These are phyloP conservation scores for Hetaerina titia DNA, from an alignment of 2,888 invertebrate species.

Conservation along the genomic window DNA sequence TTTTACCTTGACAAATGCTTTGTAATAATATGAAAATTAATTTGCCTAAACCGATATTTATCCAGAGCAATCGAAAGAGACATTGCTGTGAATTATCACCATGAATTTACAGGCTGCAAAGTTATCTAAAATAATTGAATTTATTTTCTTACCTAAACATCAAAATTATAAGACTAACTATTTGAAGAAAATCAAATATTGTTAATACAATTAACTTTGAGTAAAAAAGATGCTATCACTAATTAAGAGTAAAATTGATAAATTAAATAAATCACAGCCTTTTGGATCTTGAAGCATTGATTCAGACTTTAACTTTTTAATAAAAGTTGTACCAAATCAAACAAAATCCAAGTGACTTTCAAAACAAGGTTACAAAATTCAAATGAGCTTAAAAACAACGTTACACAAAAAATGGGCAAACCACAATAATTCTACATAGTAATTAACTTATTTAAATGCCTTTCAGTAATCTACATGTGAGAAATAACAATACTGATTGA, in stretches of 20 bases:
- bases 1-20: slow-evolving; percentile 16
- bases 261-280: slow-evolving; percentile 67
- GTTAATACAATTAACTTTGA: slow-evolving; percentile 46
- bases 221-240: slow-evolving; percentile 55
- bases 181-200: slow-evolving; percentile 38
- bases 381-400: slow-evolving; percentile 43
- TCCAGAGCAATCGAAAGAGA: slow-evolving; percentile 37
- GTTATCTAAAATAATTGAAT: background rate
- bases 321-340: slow-evolving; percentile 34
- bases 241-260: slow-evolving; percentile 49
- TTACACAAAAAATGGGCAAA: slow-evolving; percentile 37
- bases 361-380: slow-evolving; percentile 53
- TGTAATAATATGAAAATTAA: slow-evolving; percentile 1
- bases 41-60: slow-evolving; percentile 48
- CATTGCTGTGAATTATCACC: slow-evolving; percentile 57
- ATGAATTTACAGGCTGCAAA: slow-evolving; percentile 25
- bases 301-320: slow-evolving; percentile 41
- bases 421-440: slow-evolving; percentile 53
- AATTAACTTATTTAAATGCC: slow-evolving; percentile 43
- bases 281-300: slow-evolving; percentile 66
- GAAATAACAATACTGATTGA: slow-evolving; percentile 51
- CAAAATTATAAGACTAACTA: background rate
- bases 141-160: background rate
- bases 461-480: slow-evolving; percentile 18
- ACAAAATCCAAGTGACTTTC: slow-evolving; percentile 66